Evolutionary conservation across 1,140 invertebrate species (phyloP), one percentile per base, ranked within the genome.

Genomic region (Trialeurodes vaporariorum): DNA sequence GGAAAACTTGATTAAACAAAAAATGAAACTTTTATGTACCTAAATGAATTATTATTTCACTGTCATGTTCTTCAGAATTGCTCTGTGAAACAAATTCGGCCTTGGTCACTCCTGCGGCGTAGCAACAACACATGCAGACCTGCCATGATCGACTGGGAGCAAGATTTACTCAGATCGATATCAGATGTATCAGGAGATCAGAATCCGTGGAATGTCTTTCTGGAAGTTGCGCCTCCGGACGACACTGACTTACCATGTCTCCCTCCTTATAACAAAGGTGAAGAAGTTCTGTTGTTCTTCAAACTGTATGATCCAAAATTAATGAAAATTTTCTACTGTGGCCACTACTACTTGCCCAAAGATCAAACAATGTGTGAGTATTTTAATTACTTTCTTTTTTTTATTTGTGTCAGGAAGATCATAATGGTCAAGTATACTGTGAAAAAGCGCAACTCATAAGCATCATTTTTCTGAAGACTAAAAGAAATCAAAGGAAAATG

Each of bases 231-330:
- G 23, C 84, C 88, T 24, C 91, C 93, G 1, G 93, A 97, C 78
- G 89, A 87, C 66, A 88, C 86, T 2, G 77, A 87, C 61, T 82
- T 82, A 21, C 79, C 85, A 13, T 80, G 98, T 62, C 91, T 91
- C 21, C 78, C 84, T 0, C 98, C 96, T 79, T 93, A 98, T 77
- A 94, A 93, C 78, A 93, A 97, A 70, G 90, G 89, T 64, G 93
- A 98, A 80, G 93, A 97, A 2, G 82, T 97, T 26, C 78, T 98
- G 66, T 98, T 98, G 88, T n/a, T n/a, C n/a, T n/a, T n/a, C n/a
- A n/a, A n/a, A n/a, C n/a, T n/a, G n/a, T n/a, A n/a, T n/a, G n/a
- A n/a, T n/a, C n/a, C n/a, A n/a, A n/a, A n/a, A n/a, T n/a, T n/a
- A n/a, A n/a, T n/a, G n/a, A n/a, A n/a, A 66, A 89, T 98, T 68